Conservation (phyloP, 2,888 invertebrate genomes). For the Heliconius charithonia region DNA sequence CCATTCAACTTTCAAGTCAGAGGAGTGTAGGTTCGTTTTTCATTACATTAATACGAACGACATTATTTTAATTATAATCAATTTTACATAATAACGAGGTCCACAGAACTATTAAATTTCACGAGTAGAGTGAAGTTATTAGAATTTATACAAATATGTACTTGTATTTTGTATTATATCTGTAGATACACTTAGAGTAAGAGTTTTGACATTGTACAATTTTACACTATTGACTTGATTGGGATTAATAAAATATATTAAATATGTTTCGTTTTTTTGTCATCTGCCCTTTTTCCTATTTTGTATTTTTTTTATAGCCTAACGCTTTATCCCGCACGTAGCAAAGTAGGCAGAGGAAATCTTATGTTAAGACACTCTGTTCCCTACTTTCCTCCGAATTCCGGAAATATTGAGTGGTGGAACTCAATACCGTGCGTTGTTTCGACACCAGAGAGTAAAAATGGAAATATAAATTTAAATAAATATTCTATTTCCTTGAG, state of each 20-base stretch:
- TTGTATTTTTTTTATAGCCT: background rate
- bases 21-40: background rate
- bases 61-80: conserved; percentile 2
- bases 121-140: conserved; percentile 8
- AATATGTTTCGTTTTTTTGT: background rate
- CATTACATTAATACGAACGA: background rate
- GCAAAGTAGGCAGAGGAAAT: background rate
- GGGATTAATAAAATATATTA: conserved; percentile 55
- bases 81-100: conserved; percentile 11
- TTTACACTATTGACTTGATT: conserved; percentile 74
- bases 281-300: background rate
- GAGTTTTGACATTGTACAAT: conserved; percentile 79
- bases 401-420: too few species aligned
- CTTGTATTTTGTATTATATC: conserved; percentile 52
- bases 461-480: too few species aligned
- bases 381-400: too few species aligned
- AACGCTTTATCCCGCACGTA: too few species aligned
- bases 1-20: conserved; percentile 1
- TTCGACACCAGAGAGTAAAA: too few species aligned
- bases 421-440: too few species aligned
- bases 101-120: conserved; percentile 1
- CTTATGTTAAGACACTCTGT: too few species aligned
- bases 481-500: too few species aligned
- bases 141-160: conserved; percentile 41
- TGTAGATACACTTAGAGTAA: conserved; percentile 54